Percentiles rank a stretch among this genome's conserved stretches.
Evolutionary conservation across 1,140 invertebrate species (phyloP).

Genomic region (Drosophila virilis): DNA sequence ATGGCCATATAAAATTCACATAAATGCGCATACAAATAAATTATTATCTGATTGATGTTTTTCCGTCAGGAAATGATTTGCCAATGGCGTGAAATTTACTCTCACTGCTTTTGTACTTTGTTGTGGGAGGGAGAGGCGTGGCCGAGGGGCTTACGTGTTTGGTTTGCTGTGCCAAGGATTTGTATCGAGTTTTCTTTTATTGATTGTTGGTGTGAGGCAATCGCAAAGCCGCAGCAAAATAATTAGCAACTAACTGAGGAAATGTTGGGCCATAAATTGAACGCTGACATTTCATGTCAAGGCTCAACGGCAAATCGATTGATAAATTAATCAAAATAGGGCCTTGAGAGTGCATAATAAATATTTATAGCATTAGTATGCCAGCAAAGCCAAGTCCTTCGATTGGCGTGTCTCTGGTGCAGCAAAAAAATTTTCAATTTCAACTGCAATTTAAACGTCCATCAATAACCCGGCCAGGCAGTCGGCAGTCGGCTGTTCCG

Average conservation of each 20-base stretch:
- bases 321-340: slow-evolving; percentile 79
- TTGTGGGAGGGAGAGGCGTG: neutral
- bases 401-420: slow-evolving; percentile 32
- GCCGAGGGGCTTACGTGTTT: slow-evolving; percentile 48
- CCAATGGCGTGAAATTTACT: slow-evolving; percentile 77
- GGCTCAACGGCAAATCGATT: slow-evolving; percentile 71
- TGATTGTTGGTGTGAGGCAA: slow-evolving; percentile 51
- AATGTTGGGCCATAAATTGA: slow-evolving; percentile 71
- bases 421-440: slow-evolving; percentile 57
- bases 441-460: slow-evolving; percentile 79
- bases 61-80: slow-evolving; percentile 72
- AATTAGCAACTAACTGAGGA: slow-evolving; percentile 50
- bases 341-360: slow-evolving; percentile 75
- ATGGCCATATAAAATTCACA: neutral
- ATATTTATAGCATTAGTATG: slow-evolving; percentile 70
- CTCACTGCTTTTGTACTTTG: slow-evolving; percentile 53
- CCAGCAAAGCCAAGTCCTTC: slow-evolving; percentile 17
- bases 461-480: slow-evolving; percentile 50
- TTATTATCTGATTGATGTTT: slow-evolving; percentile 71
- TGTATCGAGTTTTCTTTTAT: slow-evolving; percentile 52
- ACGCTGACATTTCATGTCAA: slow-evolving; percentile 75
- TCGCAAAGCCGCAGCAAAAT: slow-evolving; percentile 4
- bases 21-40: slow-evolving; percentile 5
- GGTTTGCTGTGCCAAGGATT: slow-evolving; percentile 63
- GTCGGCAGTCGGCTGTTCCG: neutral